Evolutionary conservation across 2,113 vertebrate species (phyloP).

Genomic region (Echinops telfairi): DNA sequence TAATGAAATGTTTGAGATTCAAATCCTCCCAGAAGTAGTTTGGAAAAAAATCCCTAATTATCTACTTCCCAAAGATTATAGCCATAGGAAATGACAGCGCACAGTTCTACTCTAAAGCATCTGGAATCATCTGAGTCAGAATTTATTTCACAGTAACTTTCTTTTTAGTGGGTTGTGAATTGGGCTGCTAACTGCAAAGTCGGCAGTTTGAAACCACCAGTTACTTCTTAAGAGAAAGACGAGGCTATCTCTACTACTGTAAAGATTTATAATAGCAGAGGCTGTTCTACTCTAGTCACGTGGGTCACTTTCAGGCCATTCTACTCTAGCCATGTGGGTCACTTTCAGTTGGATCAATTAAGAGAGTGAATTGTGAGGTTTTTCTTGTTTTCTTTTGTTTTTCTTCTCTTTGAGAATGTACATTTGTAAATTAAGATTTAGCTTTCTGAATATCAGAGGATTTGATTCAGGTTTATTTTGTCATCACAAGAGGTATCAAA

Average conservation of each 20-base stretch:
- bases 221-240: no score
- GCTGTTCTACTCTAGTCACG: no score
- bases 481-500: background rate
- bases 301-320: no score
- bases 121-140: background rate
- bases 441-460: background rate
- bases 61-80: background rate
- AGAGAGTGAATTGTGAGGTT: no score
- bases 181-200: no score
- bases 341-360: no score
- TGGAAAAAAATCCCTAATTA: background rate
- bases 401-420: background rate
- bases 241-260: no score
- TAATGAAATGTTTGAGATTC: background rate
- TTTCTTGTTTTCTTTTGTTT: background rate
- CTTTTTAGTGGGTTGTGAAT: no score
- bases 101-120: background rate
- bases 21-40: background rate
- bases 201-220: no score
- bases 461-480: conserved; percentile 38
- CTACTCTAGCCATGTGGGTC: no score
- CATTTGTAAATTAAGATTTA: conserved; percentile 38
- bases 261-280: no score
- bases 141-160: background rate
- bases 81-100: background rate